These are phyloP conservation scores for Pyrrhosoma nymphula DNA, from an alignment of 2,888 invertebrate genomes.

Conservation along the genomic window DNA sequence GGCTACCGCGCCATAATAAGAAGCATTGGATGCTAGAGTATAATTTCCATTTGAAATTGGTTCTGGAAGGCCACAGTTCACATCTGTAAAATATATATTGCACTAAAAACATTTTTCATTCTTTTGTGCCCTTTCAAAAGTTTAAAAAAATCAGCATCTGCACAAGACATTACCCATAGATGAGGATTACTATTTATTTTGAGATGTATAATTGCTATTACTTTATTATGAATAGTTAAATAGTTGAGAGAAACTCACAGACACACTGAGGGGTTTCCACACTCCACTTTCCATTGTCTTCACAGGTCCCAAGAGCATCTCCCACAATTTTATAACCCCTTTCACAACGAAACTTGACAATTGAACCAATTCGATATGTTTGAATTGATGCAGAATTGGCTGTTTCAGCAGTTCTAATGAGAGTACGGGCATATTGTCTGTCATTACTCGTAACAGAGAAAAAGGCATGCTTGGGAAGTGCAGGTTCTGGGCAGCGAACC, in stretches of 20 bases:
- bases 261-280: constrained; percentile 90
- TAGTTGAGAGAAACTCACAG: constrained; percentile 82
- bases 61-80: constrained; percentile 91
- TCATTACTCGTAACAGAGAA: constrained; percentile 95
- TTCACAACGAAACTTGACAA: constrained; percentile 94
- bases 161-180: background rate
- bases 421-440: constrained; percentile 91
- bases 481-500: constrained; percentile 92
- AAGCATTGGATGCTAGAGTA: constrained; percentile 90
- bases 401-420: constrained; percentile 87
- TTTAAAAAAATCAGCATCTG: background rate
- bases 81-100: constrained; percentile 80
- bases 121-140: background rate
- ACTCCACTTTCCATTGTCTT: constrained; percentile 92
- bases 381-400: constrained; percentile 83
- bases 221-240: background rate
- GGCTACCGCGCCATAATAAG: constrained; percentile 92
- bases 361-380: constrained; percentile 91
- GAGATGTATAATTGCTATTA: background rate
- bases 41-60: constrained; percentile 87
- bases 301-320: constrained; percentile 91
- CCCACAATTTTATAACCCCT: constrained; percentile 93
- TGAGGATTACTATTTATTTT: too few species aligned
- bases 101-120: background rate
- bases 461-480: constrained; percentile 90